Base-by-base conservation (phyloP, 2,113 vertebrate species). In the Cranoglanis bouderius region DNA sequence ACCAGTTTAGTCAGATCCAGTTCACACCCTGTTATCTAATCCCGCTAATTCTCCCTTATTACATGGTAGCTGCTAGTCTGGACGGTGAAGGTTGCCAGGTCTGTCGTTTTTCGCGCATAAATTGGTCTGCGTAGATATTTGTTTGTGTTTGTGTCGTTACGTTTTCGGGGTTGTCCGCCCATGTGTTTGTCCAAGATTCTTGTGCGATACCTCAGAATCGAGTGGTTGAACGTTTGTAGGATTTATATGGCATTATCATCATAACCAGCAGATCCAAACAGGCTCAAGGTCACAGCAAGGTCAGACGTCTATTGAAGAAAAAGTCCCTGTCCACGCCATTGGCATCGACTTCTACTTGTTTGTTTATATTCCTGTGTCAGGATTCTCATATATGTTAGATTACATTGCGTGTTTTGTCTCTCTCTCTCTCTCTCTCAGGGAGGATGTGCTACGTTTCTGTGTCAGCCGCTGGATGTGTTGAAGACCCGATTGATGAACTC, bases 401-500 rank as follows among this genome's bases (percentile, higher is more conserved):
- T 26, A 29, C 26, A 29, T 2, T 63, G 24, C 10, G 24, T 63
- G 0, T 29, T 29, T 9, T 12, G 2, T 40, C 2, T 81, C 7
- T 55, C 6, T 80, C 6, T 19, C 7, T 81, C 6, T 35, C 53
- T 82, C 32, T 57, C 32, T 82, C 80, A 99, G 98, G 98, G 98
- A 0, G 97, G 98, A 24, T 99, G 98, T 51, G 98, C 98, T 86
- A 99, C 98, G 0, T 95, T 99, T 93, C 95, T 99, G 83, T 99
- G 98, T 92, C 98, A 99, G 91, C 98, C 98, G 38, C 93, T 99
- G 90, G 98, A 99, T 0, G 98, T 99, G 21, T 86, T 99, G 18
- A 99, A 99, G 95, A 99, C 98, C 0, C 96, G 98, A 9, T 95
- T 99, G 88, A 99, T 99, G 98, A 99, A 96, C 91, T 96, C 98